phyloP scores from a whole-genome alignment of 2,113 vertebrate genomes.

The Pedionomus torquatus region DNA sequence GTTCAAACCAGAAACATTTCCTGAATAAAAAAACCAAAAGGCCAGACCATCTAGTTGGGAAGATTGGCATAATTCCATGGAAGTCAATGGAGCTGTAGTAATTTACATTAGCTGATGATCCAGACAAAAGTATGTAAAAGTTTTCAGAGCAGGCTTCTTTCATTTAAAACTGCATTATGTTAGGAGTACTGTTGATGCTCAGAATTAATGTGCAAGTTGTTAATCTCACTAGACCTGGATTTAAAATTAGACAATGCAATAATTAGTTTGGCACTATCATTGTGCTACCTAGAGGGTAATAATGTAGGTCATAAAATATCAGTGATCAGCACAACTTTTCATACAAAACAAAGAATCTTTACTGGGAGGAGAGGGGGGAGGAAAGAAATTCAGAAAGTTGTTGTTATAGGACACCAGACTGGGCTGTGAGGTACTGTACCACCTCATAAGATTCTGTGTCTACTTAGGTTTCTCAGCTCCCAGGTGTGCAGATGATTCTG shows the following conservation, averaged over 20 bases:
- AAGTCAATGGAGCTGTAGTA: constrained; percentile 16
- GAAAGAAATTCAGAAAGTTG: constrained; percentile 31
- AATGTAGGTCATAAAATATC: constrained; percentile 85
- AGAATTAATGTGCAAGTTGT: constrained; percentile 83
- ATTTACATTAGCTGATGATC: constrained; percentile 36
- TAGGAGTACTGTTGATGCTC: constrained; percentile 78
- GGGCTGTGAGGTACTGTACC: background rate
- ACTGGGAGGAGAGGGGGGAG: constrained; percentile 19
- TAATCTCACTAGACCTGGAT: constrained; percentile 84
- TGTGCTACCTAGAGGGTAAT: constrained; percentile 82
- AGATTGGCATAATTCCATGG: background rate
- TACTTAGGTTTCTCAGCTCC: constrained; percentile 33
- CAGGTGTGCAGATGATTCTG: background rate
- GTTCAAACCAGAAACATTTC: constrained; percentile 12
- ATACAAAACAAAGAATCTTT: constrained; percentile 71
- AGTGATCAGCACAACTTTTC: constrained; percentile 74
- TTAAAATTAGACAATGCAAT: constrained; percentile 87
- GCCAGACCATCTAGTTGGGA: background rate
- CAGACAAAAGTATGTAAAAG: constrained; percentile 58
- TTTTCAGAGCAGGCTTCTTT: constrained; percentile 72
- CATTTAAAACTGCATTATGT: constrained; percentile 73
- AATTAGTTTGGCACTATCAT: constrained; percentile 85
- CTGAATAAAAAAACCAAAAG: background rate
- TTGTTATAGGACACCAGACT: constrained; percentile 39
- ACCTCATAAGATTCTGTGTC: constrained; percentile 3